phyloP scores from a whole-genome alignment of 2,797 vertebrate genomes.

The Cossypha polioptera region DNA sequence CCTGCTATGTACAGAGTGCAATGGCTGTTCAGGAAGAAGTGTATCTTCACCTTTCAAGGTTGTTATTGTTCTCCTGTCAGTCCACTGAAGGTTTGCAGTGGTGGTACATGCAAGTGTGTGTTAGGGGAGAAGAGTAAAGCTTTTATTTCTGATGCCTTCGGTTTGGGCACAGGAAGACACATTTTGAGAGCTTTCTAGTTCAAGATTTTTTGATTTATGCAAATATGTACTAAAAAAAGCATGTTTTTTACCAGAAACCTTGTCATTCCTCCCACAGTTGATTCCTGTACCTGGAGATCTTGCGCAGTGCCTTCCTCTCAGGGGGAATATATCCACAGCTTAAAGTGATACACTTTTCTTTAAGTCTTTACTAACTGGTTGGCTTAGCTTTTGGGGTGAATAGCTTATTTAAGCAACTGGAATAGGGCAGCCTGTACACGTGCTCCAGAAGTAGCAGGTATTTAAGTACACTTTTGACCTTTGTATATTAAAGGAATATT shows the following conservation, averaged over 20 bases:
- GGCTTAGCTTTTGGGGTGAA: not conserved
- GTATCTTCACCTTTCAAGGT: not conserved
- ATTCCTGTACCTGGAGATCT: not conserved
- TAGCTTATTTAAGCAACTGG: not conserved
- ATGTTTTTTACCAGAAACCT: not conserved
- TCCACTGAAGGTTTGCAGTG: not conserved
- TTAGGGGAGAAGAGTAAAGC: not conserved
- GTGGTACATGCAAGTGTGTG: fast-evolving
- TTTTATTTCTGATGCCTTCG: not conserved
- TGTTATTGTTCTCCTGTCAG: not conserved
- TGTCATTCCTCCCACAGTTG: not conserved
- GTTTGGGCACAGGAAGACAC: not conserved
- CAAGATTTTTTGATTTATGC: not conserved
- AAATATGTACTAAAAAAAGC: not conserved
- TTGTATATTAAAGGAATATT: not conserved
- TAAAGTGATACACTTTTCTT: not conserved
- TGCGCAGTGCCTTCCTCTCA: not conserved
- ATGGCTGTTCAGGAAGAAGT: not conserved
- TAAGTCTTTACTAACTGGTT: not conserved
- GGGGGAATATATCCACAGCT: not conserved
- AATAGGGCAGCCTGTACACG: not conserved
- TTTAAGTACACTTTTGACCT: not conserved
- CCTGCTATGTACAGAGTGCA: not conserved
- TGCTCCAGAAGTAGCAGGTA: not conserved
- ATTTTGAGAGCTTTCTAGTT: not conserved